Evolutionary conservation across 1,140 invertebrate species (phyloP), one percentile per base, ranked within the genome.

Genomic region (Acarapis woodi): DNA sequence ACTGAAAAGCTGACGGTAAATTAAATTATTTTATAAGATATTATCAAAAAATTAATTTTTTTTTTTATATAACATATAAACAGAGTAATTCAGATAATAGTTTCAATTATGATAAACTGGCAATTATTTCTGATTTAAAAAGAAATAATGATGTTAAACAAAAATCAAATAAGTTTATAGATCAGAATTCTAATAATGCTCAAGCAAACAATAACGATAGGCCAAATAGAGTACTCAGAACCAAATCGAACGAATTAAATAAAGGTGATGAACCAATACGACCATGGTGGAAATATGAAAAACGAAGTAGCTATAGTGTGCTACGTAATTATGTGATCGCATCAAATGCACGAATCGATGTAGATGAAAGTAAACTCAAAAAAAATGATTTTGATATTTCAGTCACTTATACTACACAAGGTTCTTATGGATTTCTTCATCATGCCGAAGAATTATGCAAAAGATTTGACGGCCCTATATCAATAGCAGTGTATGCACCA

Each of bases 401-500:
- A 40, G 64, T 88, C 25, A 88, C 82, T 0, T 82, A 83, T 49
- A 83, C 79, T 1, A 87, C 80, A 6, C 80, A 87, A 52, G 77
- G 73, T 2, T 46, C 47, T 1, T 77, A 80, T 48, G 80, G 70
- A 51, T 79, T 78, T 35, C 62, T 87, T 45, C 75, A 83, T 51
- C 85, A 88, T 57, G 59, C 83, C 34, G 66, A 71, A 49, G 74
- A 75, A 24, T 56, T 87, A 45, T 56, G 80, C 43, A 67, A 78
- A 48, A 57, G 53, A 9, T 70, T 72, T 73, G 51, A 58, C 35
- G 71, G 68, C 1, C 72, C 72, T 0, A 58, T 77, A 8, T 73
- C 71, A 48, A 53, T 77, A 26, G 68, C 70, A 2, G 61, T 77
- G 40, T 73, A 75, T 55, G 68, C 71, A 6, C 73, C 73, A 0